A percentile compares a stretch with the other conserved stretches of the same genome.
phyloP scores from a whole-genome alignment of 2,113 vertebrate species.

The Colius striatus region DNA sequence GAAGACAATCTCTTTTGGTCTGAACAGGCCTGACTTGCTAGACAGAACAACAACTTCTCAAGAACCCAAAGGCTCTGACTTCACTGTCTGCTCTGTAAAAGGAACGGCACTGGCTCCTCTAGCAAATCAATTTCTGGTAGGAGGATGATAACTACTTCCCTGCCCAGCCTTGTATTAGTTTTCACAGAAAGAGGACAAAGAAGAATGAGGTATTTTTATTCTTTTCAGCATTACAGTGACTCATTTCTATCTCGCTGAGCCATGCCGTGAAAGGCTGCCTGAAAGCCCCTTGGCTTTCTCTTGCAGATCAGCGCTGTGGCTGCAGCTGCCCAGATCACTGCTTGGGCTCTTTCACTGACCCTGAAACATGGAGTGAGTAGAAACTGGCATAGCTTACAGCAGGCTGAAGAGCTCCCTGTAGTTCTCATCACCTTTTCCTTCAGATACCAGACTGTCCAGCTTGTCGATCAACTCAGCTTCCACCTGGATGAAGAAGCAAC shows the following conservation, averaged over 20 bases:
- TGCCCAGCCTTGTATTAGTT: neutral
- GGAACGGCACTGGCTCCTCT: neutral
- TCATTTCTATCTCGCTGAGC: neutral
- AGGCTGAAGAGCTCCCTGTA: constrained; percentile 96
- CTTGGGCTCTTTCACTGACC: neutral
- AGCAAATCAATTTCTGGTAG: neutral
- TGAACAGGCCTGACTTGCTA: neutral
- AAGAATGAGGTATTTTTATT: neutral
- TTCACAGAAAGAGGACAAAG: neutral
- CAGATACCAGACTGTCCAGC: constrained; percentile 95
- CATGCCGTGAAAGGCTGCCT: neutral
- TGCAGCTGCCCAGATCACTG: neutral
- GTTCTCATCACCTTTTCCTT: constrained; percentile 96
- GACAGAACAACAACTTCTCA: neutral
- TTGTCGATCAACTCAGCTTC: constrained; percentile 96
- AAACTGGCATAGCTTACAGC: constrained; percentile 82
- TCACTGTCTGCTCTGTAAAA: neutral
- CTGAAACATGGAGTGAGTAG: neutral
- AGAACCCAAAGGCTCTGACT: neutral
- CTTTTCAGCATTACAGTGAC: neutral
- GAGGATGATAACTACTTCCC: neutral
- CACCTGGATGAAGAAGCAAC: constrained; percentile 80
- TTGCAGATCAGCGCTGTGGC: neutral
- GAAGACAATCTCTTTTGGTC: neutral
- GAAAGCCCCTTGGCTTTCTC: neutral